A percentile compares a stretch with the other conserved stretches of the same genome.
Evolutionary conservation across 2,888 invertebrate genomes (phyloP).

Genomic region (Notodonta dromedarius): DNA sequence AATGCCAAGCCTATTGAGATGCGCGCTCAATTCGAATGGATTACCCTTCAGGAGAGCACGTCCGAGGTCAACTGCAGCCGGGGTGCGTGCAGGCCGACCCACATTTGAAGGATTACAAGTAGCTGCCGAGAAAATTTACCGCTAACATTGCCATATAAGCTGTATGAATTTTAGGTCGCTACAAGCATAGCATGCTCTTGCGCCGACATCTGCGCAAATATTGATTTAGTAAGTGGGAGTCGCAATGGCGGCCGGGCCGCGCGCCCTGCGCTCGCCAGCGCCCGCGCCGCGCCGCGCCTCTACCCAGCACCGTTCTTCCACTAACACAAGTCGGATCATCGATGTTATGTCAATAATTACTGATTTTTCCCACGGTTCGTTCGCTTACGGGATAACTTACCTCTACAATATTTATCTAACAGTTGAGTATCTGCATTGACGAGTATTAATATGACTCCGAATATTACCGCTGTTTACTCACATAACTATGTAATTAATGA

Average conservation of each 20-base stretch:
- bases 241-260: constrained; percentile 67
- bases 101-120: constrained; percentile 83
- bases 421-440: constrained; percentile 33
- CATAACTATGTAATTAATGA: background rate
- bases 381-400: constrained; percentile 22
- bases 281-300: constrained; percentile 42
- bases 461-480: constrained; percentile 9
- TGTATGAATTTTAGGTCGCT: constrained; percentile 84
- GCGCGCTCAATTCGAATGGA: constrained; percentile 67
- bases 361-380: constrained; percentile 48
- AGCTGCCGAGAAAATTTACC: constrained; percentile 83
- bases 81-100: constrained; percentile 79
- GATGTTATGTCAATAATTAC: constrained; percentile 51
- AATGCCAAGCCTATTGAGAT: constrained; percentile 45
- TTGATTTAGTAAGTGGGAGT: constrained; percentile 82
- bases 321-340: constrained; percentile 50
- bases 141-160: constrained; percentile 83
- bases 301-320: constrained; percentile 51
- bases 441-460: constrained; percentile 12
- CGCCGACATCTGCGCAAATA: constrained; percentile 84
- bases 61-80: constrained; percentile 65
- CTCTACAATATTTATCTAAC: constrained; percentile 28
- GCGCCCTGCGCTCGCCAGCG: constrained; percentile 44
- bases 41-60: constrained; percentile 67
- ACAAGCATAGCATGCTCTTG: constrained; percentile 81